Conservation (phyloP, 2,113 vertebrate species). For the Pachypanchax playfairii region DNA sequence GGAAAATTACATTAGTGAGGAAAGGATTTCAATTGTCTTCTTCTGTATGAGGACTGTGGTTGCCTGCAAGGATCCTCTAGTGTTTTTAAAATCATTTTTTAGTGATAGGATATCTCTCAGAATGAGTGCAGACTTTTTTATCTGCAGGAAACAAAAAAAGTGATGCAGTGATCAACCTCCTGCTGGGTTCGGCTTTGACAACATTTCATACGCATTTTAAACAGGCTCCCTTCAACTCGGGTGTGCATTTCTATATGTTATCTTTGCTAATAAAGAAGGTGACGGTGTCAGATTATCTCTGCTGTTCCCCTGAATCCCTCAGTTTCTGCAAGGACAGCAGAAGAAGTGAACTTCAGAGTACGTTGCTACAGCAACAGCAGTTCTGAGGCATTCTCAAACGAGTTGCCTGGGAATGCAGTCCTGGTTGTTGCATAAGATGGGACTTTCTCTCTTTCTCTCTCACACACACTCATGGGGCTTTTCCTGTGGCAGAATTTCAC, state of each 20-base stretch:
- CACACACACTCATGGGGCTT: conserved; percentile 54
- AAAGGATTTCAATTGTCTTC: conserved; percentile 62
- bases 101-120: conserved; percentile 40
- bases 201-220: conserved; percentile 14
- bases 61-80: conserved; percentile 21
- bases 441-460: conserved; percentile 44
- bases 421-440: conserved; percentile 69
- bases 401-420: conserved; percentile 70
- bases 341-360: conserved; percentile 52
- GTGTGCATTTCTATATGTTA: conserved; percentile 6
- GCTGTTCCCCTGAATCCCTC: conserved; percentile 40
- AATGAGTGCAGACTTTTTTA: not conserved
- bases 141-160: not conserved
- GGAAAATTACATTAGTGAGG: conserved; percentile 56
- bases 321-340: conserved; percentile 21
- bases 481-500: conserved; percentile 67
- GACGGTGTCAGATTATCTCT: conserved; percentile 40
- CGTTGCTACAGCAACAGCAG: conserved; percentile 70
- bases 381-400: conserved; percentile 71
- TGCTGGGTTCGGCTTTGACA: not conserved
- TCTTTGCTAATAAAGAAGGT: conserved; percentile 26
- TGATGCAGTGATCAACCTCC: not conserved
- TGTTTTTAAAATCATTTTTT: conserved; percentile 52
- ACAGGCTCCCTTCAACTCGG: not conserved
- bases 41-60: conserved; percentile 32